Percentiles rank a stretch among this genome's conserved stretches.
phyloP scores from a whole-genome alignment of 2,797 vertebrate genomes.

The Diplodus sargus region DNA sequence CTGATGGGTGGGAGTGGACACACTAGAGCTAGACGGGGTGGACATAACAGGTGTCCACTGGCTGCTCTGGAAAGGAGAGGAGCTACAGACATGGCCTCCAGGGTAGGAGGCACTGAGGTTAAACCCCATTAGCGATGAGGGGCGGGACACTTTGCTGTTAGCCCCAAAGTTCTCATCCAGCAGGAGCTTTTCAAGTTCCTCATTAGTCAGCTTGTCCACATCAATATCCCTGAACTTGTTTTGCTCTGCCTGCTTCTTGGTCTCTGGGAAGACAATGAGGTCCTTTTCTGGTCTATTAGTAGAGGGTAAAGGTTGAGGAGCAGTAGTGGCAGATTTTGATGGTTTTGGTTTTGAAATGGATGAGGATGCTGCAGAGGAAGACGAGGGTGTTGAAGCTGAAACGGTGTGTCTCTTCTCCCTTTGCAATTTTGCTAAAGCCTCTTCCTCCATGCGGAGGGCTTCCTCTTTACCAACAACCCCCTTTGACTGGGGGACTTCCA shows the following conservation, averaged over 20 bases:
- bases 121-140: conserved; percentile 84
- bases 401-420: conserved; percentile 86
- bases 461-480: conserved; percentile 95
- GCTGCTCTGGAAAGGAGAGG: conserved; percentile 82
- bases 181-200: conserved; percentile 95
- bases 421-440: conserved; percentile 94
- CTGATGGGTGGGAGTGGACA: conserved; percentile 79
- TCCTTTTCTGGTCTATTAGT: conserved; percentile 88
- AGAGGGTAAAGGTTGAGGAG: conserved; percentile 75
- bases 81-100: conserved; percentile 84
- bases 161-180: conserved; percentile 92
- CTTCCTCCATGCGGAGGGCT: conserved; percentile 97
- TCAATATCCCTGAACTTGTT: conserved; percentile 89
- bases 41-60: conserved; percentile 88
- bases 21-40: conserved; percentile 82
- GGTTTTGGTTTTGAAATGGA: conserved; percentile 63
- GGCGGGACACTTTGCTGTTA: conserved; percentile 81
- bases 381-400: conserved; percentile 72
- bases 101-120: conserved; percentile 90
- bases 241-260: conserved; percentile 85
- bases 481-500: conserved; percentile 87
- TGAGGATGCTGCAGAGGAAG: conserved; percentile 60
- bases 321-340: conserved; percentile 65
- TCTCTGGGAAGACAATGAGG: conserved; percentile 96
- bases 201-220: conserved; percentile 91